Base-by-base conservation (phyloP, 2,888 invertebrate species). In the Neoascia interrupta region DNA sequence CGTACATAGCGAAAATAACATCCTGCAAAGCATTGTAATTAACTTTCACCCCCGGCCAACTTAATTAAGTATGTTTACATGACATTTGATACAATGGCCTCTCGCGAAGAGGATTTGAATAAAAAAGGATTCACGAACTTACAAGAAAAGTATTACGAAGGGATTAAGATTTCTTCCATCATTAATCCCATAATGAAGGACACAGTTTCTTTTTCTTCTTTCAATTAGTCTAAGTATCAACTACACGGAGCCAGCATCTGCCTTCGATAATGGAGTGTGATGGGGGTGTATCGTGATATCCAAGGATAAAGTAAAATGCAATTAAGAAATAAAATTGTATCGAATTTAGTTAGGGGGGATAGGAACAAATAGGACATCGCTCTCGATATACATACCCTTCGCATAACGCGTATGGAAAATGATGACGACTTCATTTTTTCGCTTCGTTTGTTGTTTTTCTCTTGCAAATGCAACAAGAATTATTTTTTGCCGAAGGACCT, bases 401-500 rank as follows among this genome's bases (percentile, higher is more conserved):
- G 73, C 79, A 79, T 79, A 49, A 79, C 79, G 61, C 79, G 79
- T 79, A 79, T 79, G 43, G 79, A 79, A 73, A 79, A 79, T 6
- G 79, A 79, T 79, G 79, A 79, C 66, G 79, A 79, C 79, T 79
- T 79, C 79, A 79, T 79, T 47, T 41, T 72, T 43, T 61, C 36
- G 13, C 15, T 28, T 37, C 53, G 26, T 47, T 26, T 23, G 19
- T 6, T 21, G 1, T 31, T 34, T 34, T 43, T 21, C 23, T 18
- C 41, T 51, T 47, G 34, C 15, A 49, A 61, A 6, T 37, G 53
- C 45, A 53, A 37, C 53, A 61, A 61, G 45, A 43, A 23, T 5
- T 13, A 31, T 47, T 36, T 19, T 10, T 34, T 21, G 31, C 13
- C 2, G 18, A 41, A 13, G 19, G n/a, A 28, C 13, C 13, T 15